These are phyloP conservation scores for Dendronephthya gigantea DNA, from an alignment of 64 coral and sea anemone species.

Conservation along the genomic window DNA sequence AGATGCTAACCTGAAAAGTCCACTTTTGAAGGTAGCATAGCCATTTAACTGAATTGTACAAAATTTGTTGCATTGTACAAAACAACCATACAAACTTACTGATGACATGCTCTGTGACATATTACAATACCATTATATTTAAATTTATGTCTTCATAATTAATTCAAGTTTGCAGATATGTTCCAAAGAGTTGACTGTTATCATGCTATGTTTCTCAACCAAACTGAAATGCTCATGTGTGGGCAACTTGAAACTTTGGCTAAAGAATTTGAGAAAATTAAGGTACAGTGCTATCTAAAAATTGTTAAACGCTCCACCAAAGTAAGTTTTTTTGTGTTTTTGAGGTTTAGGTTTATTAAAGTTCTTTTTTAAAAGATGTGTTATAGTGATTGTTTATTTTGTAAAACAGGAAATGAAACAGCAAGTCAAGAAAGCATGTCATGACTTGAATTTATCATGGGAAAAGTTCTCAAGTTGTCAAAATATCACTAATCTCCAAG, in stretches of 20 bases:
- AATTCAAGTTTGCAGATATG: constrained; percentile 61
- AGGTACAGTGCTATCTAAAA: constrained; percentile 43
- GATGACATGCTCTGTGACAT: too few relatives aligned
- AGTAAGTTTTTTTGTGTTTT: too few relatives aligned
- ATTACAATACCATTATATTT: too few relatives aligned
- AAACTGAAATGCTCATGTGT: constrained; percentile 73
- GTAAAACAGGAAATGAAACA: constrained; percentile 53
- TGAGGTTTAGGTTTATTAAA: not conserved
- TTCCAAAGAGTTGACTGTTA: constrained; percentile 97
- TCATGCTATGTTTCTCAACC: constrained; percentile 82
- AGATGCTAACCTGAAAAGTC: constrained; percentile 77
- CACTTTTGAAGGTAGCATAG: constrained; percentile 66
- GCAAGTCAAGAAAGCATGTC: constrained; percentile 72
- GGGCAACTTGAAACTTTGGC: constrained; percentile 53
- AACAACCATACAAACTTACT: too few relatives aligned
- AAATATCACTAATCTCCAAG: constrained; percentile 70
- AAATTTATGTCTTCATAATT: not conserved
- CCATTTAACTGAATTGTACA: not conserved
- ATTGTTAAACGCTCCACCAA: not conserved
- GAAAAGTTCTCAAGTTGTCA: constrained; percentile 94
- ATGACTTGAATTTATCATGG: constrained; percentile 80
- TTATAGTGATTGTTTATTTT: not conserved
- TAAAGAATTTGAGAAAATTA: constrained; percentile 78
- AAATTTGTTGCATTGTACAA: too few relatives aligned
- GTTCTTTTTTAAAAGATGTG: not conserved